Evolutionary conservation across 2,113 vertebrate species (phyloP).

Genomic region (Fukomys damarensis): DNA sequence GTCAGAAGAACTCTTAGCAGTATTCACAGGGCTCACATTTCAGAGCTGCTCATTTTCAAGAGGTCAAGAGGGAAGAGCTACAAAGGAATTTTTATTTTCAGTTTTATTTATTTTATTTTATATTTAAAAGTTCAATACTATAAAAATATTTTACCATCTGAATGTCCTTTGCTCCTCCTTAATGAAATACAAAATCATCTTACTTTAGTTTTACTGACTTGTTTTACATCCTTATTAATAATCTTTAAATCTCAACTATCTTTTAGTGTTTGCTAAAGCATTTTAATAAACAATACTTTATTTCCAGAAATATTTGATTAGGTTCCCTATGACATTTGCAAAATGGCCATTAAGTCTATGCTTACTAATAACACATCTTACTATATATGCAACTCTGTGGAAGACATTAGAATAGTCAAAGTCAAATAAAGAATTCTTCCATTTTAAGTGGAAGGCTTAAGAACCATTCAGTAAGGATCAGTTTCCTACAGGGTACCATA

Average conservation of each 20-base stretch:
- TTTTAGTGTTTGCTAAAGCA: background rate
- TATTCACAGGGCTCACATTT: background rate
- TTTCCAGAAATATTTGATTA: constrained; percentile 16
- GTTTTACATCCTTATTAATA: constrained; percentile 27
- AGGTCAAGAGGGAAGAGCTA: constrained; percentile 32
- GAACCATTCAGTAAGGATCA: background rate
- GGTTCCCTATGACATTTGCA: background rate
- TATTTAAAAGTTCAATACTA: constrained; percentile 68
- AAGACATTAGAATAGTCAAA: background rate
- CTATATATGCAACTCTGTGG: background rate
- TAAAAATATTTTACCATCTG: constrained; percentile 65
- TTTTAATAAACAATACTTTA: background rate
- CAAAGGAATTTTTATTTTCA: constrained; percentile 59
- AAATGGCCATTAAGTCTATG: constrained; percentile 6
- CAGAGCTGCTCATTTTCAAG: constrained; percentile 35
- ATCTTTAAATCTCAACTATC: background rate
- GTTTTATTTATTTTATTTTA: constrained; percentile 67
- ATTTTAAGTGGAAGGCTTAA: background rate
- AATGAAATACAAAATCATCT: constrained; percentile 55
- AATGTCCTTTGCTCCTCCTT: constrained; percentile 52
- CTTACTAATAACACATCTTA: background rate
- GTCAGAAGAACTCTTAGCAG: background rate
- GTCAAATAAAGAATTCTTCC: background rate
- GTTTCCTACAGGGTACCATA: background rate
- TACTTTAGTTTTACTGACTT: constrained; percentile 45